Conservation (phyloP, 2,113 vertebrate genomes). For the Sinocyclocheilus anophthalmus region DNA sequence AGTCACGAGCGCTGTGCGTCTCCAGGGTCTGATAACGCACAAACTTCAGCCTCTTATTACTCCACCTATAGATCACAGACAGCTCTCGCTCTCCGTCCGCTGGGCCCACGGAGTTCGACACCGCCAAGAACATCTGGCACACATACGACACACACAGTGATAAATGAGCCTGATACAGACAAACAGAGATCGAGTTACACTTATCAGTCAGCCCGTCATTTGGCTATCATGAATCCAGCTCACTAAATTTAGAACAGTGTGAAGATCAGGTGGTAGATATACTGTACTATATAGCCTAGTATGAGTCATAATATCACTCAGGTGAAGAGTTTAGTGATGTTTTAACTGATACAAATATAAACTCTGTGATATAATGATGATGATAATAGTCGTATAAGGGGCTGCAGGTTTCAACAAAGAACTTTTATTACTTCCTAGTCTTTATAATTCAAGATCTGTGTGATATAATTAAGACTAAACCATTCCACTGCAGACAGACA, state of each 20-base stretch:
- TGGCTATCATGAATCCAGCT: constrained; percentile 20
- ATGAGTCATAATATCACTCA: constrained; percentile 3
- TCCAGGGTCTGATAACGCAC: constrained; percentile 81
- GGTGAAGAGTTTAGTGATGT: neutral
- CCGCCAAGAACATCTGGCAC: constrained; percentile 85
- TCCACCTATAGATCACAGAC: constrained; percentile 96
- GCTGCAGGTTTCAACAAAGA: constrained; percentile 28
- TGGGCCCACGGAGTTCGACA: constrained; percentile 83
- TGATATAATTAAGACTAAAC: constrained; percentile 23
- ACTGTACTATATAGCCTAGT: neutral
- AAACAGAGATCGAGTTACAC: constrained; percentile 17
- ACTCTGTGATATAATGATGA: constrained; percentile 1
- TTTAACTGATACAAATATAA: constrained; percentile 17
- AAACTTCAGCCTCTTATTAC: constrained; percentile 81
- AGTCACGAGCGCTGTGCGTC: constrained; percentile 90
- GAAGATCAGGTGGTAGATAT: constrained; percentile 24
- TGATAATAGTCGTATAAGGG: neutral
- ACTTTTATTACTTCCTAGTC: constrained; percentile 30
- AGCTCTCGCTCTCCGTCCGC: constrained; percentile 75
- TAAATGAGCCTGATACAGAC: constrained; percentile 23
- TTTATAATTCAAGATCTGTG: constrained; percentile 9
- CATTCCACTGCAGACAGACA: constrained; percentile 19
- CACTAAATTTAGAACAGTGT: constrained; percentile 19
- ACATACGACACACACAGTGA: constrained; percentile 38
- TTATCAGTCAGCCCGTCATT: constrained; percentile 15